Evolutionary conservation across 2,888 invertebrate species (phyloP).

Genomic region (Odontomyia ornata): DNA sequence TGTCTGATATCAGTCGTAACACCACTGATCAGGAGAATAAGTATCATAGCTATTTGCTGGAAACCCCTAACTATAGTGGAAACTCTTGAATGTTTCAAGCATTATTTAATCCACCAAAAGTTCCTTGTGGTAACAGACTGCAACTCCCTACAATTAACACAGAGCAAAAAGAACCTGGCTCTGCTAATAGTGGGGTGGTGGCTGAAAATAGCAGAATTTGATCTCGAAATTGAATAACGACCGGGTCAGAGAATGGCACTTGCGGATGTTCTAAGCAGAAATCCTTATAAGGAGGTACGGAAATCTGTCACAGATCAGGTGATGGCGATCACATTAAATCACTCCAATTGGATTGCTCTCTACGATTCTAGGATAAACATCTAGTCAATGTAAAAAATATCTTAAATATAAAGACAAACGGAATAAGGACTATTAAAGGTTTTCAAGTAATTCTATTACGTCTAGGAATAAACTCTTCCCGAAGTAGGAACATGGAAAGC

Average conservation of each 20-base stretch:
- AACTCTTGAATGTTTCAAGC: neutral
- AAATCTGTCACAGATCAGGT: slow-evolving; percentile 34
- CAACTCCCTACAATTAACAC: neutral
- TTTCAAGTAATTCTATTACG: neutral
- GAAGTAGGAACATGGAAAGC: slow-evolving; percentile 7
- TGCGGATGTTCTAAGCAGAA: slow-evolving; percentile 43
- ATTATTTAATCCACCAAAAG: neutral
- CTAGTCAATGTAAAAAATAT: slow-evolving; percentile 42
- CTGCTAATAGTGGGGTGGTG: slow-evolving; percentile 16
- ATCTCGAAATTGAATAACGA: slow-evolving; percentile 33
- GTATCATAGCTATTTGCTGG: slow-evolving; percentile 9
- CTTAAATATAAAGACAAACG: slow-evolving; percentile 44
- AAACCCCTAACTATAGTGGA: slow-evolving; percentile 6
- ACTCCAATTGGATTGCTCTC: slow-evolving; percentile 47
- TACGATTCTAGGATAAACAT: slow-evolving; percentile 47
- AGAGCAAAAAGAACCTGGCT: neutral
- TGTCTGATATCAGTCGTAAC: neutral
- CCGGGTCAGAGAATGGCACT: slow-evolving; percentile 24
- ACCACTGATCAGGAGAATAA: neutral
- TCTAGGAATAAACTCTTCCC: neutral
- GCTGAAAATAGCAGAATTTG: slow-evolving; percentile 20
- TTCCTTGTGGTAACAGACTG: slow-evolving; percentile 25
- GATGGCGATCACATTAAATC: slow-evolving; percentile 10
- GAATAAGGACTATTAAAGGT: neutral
- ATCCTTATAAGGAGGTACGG: slow-evolving; percentile 38